Conservation (phyloP, 2,888 invertebrate species). For the Tholera decimalis region DNA sequence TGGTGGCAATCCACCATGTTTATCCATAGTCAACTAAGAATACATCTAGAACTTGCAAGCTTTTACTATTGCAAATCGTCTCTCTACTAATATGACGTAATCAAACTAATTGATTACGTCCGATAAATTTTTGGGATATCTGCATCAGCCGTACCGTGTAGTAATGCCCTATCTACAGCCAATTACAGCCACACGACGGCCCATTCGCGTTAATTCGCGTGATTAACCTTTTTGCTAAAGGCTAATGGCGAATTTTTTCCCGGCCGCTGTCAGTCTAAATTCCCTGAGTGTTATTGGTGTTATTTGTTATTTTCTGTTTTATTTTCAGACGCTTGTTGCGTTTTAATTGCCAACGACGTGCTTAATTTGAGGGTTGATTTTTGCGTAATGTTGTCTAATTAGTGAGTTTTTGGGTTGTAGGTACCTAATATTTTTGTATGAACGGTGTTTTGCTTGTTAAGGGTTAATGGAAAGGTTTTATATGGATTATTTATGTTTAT, state of each 20-base stretch:
- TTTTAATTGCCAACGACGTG: slow-evolving; percentile 54
- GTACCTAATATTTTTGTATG: slow-evolving; percentile 7
- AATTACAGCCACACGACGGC: slow-evolving; percentile 78
- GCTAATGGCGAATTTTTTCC: slow-evolving; percentile 75
- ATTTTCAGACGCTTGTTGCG: slow-evolving; percentile 63
- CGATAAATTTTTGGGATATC: slow-evolving; percentile 43
- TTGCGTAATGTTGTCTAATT: slow-evolving; percentile 48
- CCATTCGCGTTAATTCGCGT: slow-evolving; percentile 79
- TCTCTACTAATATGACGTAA: background rate
- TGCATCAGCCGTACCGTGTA: slow-evolving; percentile 52
- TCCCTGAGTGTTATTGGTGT: slow-evolving; percentile 62
- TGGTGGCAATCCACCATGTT: no score
- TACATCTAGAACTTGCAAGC: no score
- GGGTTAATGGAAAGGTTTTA: background rate
- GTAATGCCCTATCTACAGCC: slow-evolving; percentile 65
- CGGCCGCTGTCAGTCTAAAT: slow-evolving; percentile 69
- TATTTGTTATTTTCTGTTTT: slow-evolving; percentile 49
- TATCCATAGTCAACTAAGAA: no score
- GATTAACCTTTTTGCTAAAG: slow-evolving; percentile 81
- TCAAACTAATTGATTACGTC: slow-evolving; percentile 31
- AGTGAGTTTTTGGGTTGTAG: slow-evolving; percentile 9
- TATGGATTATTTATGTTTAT: no score
- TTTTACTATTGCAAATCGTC: background rate
- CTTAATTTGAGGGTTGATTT: slow-evolving; percentile 47
- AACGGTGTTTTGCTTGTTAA: slow-evolving; percentile 2